Evolutionary conservation across 2,797 vertebrate genomes (phyloP).

Genomic region (Hoplostethus mediterraneus): DNA sequence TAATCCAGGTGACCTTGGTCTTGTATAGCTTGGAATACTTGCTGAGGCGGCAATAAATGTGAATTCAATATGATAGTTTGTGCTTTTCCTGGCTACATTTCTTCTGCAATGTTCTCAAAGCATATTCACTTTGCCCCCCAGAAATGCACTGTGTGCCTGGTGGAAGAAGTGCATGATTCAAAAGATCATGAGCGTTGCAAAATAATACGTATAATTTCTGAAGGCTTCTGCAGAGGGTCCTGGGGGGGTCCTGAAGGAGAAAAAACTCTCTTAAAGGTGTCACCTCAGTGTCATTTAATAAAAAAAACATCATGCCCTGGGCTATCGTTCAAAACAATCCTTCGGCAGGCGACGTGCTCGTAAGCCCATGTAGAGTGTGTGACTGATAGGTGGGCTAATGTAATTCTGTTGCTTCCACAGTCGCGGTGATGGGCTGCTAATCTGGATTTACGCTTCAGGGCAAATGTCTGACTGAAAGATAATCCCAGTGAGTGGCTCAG

Average conservation of each 20-base stretch:
- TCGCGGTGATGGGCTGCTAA: slow-evolving; percentile 71
- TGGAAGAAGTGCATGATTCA: slow-evolving; percentile 9
- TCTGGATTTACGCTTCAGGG: slow-evolving; percentile 78
- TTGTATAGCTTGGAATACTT: no score
- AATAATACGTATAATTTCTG: neutral
- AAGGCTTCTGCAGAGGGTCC: neutral
- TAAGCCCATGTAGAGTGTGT: slow-evolving; percentile 48
- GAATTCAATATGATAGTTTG: no score
- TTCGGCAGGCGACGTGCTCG: slow-evolving; percentile 39
- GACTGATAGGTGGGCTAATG: slow-evolving; percentile 72
- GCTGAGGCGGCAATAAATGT: no score
- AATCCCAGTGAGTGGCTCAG: slow-evolving; percentile 70
- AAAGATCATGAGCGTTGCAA: neutral
- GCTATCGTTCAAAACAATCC: slow-evolving; percentile 56
- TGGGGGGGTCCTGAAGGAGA: slow-evolving; percentile 33
- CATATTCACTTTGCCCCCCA: neutral
- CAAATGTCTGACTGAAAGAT: slow-evolving; percentile 65
- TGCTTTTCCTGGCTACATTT: neutral
- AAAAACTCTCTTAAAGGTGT: slow-evolving; percentile 50
- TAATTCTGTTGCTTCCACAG: slow-evolving; percentile 62
- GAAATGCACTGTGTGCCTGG: neutral
- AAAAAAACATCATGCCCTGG: slow-evolving; percentile 28
- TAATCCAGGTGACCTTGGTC: no score
- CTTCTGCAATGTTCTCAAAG: neutral
- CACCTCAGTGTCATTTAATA: slow-evolving; percentile 46